Conservation (phyloP, 2,797 vertebrate species). For the Alfaro cultratus region DNA sequence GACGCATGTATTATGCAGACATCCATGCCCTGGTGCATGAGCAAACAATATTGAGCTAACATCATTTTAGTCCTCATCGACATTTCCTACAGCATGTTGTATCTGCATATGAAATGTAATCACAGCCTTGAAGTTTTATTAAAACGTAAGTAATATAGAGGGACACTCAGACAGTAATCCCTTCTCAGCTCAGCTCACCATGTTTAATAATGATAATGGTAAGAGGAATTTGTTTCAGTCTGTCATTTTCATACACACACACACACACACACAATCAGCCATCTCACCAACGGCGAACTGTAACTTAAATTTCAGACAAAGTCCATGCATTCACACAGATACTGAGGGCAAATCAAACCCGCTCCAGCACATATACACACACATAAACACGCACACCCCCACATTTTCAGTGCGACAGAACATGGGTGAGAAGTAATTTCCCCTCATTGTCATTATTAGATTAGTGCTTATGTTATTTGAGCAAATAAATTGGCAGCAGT, state of each 20-base stretch:
- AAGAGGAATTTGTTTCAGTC: conserved; percentile 72
- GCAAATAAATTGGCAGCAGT: conserved; percentile 73
- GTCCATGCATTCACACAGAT: conserved; percentile 2
- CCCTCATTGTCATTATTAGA: conserved; percentile 79
- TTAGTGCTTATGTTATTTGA: conserved; percentile 76
- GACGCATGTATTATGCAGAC: not conserved
- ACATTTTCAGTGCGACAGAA: conserved; percentile 44
- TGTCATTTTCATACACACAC: conserved; percentile 6
- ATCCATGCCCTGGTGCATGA: not conserved
- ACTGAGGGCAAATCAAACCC: conserved; percentile 8
- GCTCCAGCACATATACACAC: conserved; percentile 20
- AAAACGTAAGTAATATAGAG: conserved; percentile 77
- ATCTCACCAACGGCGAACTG: conserved; percentile 29
- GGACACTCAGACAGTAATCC: conserved; percentile 73
- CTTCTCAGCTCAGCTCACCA: conserved; percentile 64
- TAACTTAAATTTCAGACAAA: conserved; percentile 35
- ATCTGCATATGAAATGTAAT: conserved; percentile 75
- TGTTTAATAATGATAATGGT: conserved; percentile 75
- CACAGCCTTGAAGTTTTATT: conserved; percentile 73
- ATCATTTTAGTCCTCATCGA: conserved; percentile 43
- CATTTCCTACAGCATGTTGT: conserved; percentile 44
- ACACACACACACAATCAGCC: not conserved
- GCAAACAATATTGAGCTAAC: conserved; percentile 24
- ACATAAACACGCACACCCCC: not conserved
- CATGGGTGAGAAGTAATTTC: conserved; percentile 68